Percentiles rank a stretch among this genome's conserved stretches.
phyloP scores from a whole-genome alignment of 1,140 invertebrate species.

The Cydia strobilella region DNA sequence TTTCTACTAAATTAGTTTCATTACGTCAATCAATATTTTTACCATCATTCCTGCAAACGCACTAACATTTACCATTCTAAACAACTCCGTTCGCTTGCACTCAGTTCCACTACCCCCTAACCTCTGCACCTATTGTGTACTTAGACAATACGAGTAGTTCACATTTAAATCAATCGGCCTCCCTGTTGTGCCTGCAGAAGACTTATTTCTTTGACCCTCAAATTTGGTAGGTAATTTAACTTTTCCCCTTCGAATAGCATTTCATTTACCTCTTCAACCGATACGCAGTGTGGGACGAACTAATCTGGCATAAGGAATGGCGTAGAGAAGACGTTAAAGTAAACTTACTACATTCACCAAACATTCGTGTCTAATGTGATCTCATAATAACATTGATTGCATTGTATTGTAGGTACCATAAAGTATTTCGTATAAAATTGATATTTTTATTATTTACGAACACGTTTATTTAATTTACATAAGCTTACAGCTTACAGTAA shows the following conservation, averaged over 20 bases:
- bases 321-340: slow-evolving; percentile 44
- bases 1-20: too few species aligned
- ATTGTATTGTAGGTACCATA: too few species aligned
- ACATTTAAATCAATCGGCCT: slow-evolving; percentile 72
- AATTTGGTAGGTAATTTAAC: slow-evolving; percentile 81
- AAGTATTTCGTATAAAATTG: too few species aligned
- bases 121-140: slow-evolving; percentile 26
- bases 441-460: too few species aligned
- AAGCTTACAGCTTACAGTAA: too few species aligned
- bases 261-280: slow-evolving; percentile 80
- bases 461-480: too few species aligned
- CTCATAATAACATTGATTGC: too few species aligned
- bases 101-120: slow-evolving; percentile 12
- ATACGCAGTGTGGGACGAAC: slow-evolving; percentile 78
- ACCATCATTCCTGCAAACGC: too few species aligned
- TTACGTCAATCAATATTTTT: too few species aligned
- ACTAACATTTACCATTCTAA: too few species aligned
- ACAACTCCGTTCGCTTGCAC: background rate
- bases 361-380: too few species aligned
- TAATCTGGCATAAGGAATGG: slow-evolving; percentile 65
- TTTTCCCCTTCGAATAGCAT: slow-evolving; percentile 79
- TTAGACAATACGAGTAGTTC: slow-evolving; percentile 31
- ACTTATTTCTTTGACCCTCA: slow-evolving; percentile 79
- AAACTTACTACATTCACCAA: too few species aligned
- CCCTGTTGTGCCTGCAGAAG: slow-evolving; percentile 66